Base-by-base conservation (phyloP, 2,797 vertebrate species). In the Eremophila alpestris region DNA sequence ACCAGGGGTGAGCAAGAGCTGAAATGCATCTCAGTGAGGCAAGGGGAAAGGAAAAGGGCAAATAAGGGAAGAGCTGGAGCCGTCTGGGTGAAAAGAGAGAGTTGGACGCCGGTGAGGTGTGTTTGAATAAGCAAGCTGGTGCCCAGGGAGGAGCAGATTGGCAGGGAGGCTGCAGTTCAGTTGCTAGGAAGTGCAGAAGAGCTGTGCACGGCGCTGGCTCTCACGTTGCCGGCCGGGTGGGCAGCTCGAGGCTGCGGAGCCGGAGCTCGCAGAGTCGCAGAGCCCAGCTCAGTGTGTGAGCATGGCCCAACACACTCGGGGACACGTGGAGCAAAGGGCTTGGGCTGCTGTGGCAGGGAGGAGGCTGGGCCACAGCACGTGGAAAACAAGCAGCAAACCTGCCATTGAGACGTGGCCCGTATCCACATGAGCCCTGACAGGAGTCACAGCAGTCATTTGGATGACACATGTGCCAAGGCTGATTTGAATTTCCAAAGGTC, bases 401-500 rank as follows among this genome's bases (percentile, higher is more conserved):
- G 89, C 64, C 6, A 55, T 40, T 41, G 87, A 87, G 89, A 80
- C 58, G 14, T 27, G 16, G 17, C 71, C 90, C 23, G 0, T 32
- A 58, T 13, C 93, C 60, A 3, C 93, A 49, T 51, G 88, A 79
- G 67, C 75, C 27, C 83, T 29, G 71, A 46, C 0, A 0, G 83
- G 52, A 89, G 64, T 43, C 90, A 40, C 92, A 71, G 90, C 78
- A 82, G 58, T 90, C 83, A 3, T 75, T 87, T 64, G 86, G 75
- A 92, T 67, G 60, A 55, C 48, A 89, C 94, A 83, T 63, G 95
- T 95, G 96, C 56, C 43, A 46, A 80, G 64, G n/a, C 78, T 94
- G 32, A 95, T 94, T 64, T 87, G 75, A 92, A 95, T 94, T 94
- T 96, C 83, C 84, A 95, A 95, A 95, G 96, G 93, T 97, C 83